Conservation (phyloP, 1,140 invertebrate species). For the Zaprionus tsacasi region DNA sequence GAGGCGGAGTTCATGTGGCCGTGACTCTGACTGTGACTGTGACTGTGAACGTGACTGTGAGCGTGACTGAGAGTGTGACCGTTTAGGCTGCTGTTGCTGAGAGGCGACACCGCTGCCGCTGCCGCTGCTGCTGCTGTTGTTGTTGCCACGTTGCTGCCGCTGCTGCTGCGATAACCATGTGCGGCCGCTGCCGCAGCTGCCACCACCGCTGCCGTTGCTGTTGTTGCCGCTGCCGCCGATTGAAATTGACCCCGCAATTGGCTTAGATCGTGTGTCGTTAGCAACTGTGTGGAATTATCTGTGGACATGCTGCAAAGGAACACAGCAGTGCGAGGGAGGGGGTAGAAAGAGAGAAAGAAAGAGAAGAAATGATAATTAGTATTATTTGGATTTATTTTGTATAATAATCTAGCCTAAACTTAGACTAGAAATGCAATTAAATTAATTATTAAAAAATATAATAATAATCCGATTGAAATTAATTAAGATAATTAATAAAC, state of each 20-base stretch:
- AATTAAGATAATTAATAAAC: too few species aligned
- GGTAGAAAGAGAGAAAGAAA: background rate
- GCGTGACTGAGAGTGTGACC: constrained; percentile 19
- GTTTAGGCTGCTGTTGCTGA: constrained; percentile 28
- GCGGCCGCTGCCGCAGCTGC: constrained; percentile 43
- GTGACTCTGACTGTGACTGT: constrained; percentile 22
- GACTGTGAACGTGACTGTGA: constrained; percentile 12
- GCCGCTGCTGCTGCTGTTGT: constrained; percentile 36
- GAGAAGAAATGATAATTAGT: constrained; percentile 9
- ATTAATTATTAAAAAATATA: too few species aligned
- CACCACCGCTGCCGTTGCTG: constrained; percentile 35
- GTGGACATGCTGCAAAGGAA: constrained; percentile 78
- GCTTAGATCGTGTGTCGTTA: constrained; percentile 71
- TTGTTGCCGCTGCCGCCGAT: constrained; percentile 33
- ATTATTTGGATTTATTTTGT: background rate
- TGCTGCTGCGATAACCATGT: constrained; percentile 49
- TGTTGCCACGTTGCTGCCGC: constrained; percentile 36
- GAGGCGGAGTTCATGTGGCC: constrained; percentile 59
- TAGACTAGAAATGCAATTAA: background rate
- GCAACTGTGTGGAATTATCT: constrained; percentile 81
- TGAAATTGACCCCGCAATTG: constrained; percentile 72
- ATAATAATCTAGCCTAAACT: background rate
- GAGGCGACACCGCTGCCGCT: constrained; percentile 1
- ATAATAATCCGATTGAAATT: too few species aligned
- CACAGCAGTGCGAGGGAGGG: background rate